Evolutionary conservation across 2,113 vertebrate genomes (phyloP), one percentile per base, ranked within the genome.

Genomic region (Myiagra hebetior): DNA sequence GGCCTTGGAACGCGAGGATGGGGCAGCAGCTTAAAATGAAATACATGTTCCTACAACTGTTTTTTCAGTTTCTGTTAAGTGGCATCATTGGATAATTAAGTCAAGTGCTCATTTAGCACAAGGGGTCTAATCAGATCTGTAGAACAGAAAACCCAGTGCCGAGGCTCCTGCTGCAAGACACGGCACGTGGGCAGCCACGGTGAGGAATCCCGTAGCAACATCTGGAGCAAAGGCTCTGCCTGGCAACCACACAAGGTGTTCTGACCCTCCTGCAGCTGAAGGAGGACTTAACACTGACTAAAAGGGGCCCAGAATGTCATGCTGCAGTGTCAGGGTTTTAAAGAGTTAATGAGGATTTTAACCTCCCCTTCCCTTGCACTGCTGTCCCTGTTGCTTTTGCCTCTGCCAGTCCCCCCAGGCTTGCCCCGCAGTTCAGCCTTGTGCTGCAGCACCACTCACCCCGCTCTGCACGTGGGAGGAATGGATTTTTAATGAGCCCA

Each of bases 401-500:
- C 42, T 75, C 63, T 76, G 79, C 46, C 9, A 11, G 18, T 69
- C 14, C 26, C 44, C 41, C 13, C 46, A 44, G 74, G 50, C 70
- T 82, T 41, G 24, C 28, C 81, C 73, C 4, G 47, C 17, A 69
- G 89, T 65, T 79, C 87, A 94, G 50, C 72, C 67, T 57, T 33
- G 35, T 4, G 10, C 78, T 76, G 56, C 33, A 82, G 72, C 67
- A 85, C 31, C 15, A 7, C n/a, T 84, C 73, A 73, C 20, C 6
- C 24, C 13, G n/a, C 79, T 47, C 73, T 35, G 69, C 69, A 64
- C 0, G 0, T 13, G 68, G 83, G 76, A 92, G 73, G 76, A 94
- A 95, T 79, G 73, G 91, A 75, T 91, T 91, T 93, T 96, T 94
- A 87, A 95, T 31, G 23, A 96, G 69, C 44, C 56, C 64, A 24